Base-by-base conservation (phyloP, 2,797 vertebrate species). In the Pteronotus mesoamericanus region DNA sequence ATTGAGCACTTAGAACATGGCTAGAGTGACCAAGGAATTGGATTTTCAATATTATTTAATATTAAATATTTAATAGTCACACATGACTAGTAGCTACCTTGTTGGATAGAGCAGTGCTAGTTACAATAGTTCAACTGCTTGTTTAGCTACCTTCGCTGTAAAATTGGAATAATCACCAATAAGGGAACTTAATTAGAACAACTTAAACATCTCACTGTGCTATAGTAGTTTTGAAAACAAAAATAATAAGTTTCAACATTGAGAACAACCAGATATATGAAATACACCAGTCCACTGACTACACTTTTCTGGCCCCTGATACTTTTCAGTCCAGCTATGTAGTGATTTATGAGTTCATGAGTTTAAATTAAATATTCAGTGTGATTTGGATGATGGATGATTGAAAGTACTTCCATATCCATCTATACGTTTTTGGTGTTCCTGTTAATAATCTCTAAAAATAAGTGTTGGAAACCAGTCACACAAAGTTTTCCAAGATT, bases 361-460 rank as follows among this genome's bases (percentile, higher is more conserved):
- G 96, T 89, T 95, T 86, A 86, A 96, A 84, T 94, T 75, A 84
- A 94, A 89, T 92, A 94, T 95, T 93, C 86, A 77, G 48, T 91
- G 55, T 89, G 86, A 87, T 92, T 91, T 94, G 55, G 69, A 89
- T 86, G 83, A 97, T 95, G 59, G 66, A 93, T 95, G 84, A 75
- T 61, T 86, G 69, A 66, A 42, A 94, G 22, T 64, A 66, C 78
- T 94, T 94, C 68, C 46, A 94, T 77, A 51, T 90, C 46, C 69
- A 96, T 66, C 86, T 86, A 94, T 94, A 95, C 24, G 12, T 91
- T 93, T 94, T 77, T 71, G 11, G 66, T 93, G 59, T 80, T 96
- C 51, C n/a, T 96, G 86, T 51, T 96, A 91, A 93, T 92, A 93
- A 80, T 75, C n/a, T 95, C 90, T 94, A 91, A 97, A 95, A 97